These are phyloP conservation scores for Varecia variegata DNA, from an alignment of 2,797 vertebrate species.

Conservation along the genomic window DNA sequence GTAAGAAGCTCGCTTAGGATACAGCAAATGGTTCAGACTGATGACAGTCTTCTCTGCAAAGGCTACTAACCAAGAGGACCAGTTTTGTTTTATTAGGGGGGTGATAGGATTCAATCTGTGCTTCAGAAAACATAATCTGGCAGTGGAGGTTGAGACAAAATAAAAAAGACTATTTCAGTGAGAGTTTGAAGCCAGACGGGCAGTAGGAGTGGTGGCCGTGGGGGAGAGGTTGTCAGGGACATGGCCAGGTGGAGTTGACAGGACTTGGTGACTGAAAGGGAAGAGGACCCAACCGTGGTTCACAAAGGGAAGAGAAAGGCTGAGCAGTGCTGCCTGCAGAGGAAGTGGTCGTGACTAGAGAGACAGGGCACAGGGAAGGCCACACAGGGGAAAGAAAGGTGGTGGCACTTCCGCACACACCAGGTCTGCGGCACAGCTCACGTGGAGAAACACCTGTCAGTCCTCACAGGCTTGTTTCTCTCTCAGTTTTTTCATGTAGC, in stretches of 20 bases:
- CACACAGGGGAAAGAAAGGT: background rate
- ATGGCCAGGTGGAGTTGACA: background rate
- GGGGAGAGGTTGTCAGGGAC: background rate
- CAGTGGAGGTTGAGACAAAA: background rate
- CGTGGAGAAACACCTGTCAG: background rate
- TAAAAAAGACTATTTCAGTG: background rate
- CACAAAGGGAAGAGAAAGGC: no score
- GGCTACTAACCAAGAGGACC: background rate
- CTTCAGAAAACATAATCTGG: background rate
- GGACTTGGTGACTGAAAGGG: background rate
- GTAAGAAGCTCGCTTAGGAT: background rate
- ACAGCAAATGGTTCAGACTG: background rate
- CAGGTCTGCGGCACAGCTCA: background rate
- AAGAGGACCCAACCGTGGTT: background rate
- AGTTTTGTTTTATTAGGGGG: background rate
- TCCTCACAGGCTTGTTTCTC: background rate
- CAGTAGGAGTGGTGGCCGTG: background rate
- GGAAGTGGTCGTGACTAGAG: accelerated
- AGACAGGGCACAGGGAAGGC: background rate
- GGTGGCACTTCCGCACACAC: background rate
- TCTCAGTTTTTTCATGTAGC: background rate
- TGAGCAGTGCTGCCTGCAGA: accelerated
- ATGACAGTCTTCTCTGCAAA: background rate
- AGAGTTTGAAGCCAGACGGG: background rate
- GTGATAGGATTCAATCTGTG: background rate